phyloP scores from a whole-genome alignment of 2,797 vertebrate species.

The Trachurus trachurus region DNA sequence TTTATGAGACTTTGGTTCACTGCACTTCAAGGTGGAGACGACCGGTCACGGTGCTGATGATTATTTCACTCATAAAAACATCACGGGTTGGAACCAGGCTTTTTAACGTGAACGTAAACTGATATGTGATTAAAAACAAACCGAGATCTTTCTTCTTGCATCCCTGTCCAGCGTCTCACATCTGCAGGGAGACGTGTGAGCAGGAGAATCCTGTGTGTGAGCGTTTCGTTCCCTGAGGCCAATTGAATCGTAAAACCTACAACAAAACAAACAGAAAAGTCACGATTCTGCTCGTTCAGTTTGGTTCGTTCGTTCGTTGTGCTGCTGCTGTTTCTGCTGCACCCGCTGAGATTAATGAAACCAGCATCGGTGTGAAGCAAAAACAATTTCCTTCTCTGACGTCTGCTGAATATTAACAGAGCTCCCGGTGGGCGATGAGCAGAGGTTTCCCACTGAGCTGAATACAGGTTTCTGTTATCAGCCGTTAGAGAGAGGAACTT shows the following conservation, averaged over 20 bases:
- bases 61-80: no score
- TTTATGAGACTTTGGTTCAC: no score
- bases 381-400: conserved; percentile 52
- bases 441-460: conserved; percentile 44
- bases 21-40: no score
- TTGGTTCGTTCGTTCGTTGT: not conserved
- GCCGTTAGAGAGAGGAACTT: conserved; percentile 15
- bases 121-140: not conserved
- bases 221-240: not conserved
- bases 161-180: not conserved
- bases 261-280: conserved; percentile 19
- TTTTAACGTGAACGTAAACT: no score
- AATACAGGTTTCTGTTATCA: conserved; percentile 41
- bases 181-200: not conserved
- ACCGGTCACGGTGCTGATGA: no score
- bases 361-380: conserved; percentile 48
- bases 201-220: not conserved
- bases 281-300: not conserved
- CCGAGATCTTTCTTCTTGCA: not conserved
- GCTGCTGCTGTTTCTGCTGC: conserved; percentile 1
- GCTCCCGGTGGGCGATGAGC: conserved; percentile 32
- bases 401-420: conserved; percentile 50
- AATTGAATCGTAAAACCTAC: not conserved
- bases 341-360: conserved; percentile 39
- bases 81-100: no score